These are phyloP conservation scores for Notechis scutatus DNA, from an alignment of 2,113 vertebrate species.

Conservation along the genomic window DNA sequence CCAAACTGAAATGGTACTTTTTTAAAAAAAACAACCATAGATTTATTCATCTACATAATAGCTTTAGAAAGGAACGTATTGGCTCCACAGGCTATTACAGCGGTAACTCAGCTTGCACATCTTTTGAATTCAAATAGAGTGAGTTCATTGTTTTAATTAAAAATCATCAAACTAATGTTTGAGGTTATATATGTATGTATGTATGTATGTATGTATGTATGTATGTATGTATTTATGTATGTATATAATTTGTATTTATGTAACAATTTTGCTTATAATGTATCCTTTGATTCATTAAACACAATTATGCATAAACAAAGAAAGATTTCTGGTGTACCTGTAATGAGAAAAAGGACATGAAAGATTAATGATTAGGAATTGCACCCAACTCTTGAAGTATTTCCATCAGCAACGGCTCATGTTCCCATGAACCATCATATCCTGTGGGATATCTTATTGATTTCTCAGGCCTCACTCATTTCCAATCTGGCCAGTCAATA, in stretches of 20 bases:
- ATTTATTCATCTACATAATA: neutral
- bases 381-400: neutral
- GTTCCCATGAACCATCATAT: neutral
- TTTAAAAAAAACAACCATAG: neutral
- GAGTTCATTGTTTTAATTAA: neutral
- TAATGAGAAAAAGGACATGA: neutral
- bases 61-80: neutral
- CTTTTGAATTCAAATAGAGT: neutral
- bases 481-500: slow-evolving; percentile 37
- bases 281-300: neutral
- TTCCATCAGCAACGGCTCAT: neutral
- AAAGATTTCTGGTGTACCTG: neutral
- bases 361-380: neutral
- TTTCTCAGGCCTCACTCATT: slow-evolving; percentile 26
- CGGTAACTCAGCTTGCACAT: neutral
- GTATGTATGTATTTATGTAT: neutral
- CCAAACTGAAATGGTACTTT: neutral
- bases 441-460: slow-evolving; percentile 21
- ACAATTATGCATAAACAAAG: neutral
- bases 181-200: neutral
- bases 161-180: neutral
- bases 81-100: neutral
- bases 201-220: neutral
- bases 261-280: neutral
- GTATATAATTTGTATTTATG: neutral